Evolutionary conservation across 2,113 vertebrate genomes (phyloP).

Genomic region (Bagarius yarrelli): DNA sequence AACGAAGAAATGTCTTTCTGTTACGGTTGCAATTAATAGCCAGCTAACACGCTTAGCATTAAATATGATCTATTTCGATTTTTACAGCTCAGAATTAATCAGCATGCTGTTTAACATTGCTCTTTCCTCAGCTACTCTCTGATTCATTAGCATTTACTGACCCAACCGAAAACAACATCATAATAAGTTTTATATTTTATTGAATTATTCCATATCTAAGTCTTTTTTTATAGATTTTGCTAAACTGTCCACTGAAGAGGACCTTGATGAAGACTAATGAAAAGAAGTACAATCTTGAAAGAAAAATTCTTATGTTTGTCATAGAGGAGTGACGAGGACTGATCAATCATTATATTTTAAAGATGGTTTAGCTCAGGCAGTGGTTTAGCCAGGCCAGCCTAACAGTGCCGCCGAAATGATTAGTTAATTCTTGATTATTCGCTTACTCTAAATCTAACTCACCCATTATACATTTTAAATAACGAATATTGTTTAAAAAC

Average conservation of each 20-base stretch:
- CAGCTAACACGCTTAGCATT: not conserved
- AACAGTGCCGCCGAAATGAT: no score
- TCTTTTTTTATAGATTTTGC: not conserved
- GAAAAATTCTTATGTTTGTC: not conserved
- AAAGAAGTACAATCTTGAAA: not conserved
- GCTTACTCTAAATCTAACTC: no score
- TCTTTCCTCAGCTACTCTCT: not conserved
- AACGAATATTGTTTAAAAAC: no score
- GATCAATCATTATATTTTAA: not conserved
- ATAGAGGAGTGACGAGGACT: no score
- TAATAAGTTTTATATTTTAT: not conserved
- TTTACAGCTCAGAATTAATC: not conserved
- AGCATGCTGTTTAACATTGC: not conserved
- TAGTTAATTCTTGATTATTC: no score
- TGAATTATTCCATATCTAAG: not conserved
- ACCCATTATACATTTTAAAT: no score
- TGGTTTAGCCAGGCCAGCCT: not conserved
- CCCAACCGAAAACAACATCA: not conserved
- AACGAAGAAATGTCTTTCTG: not conserved
- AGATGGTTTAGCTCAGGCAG: not conserved
- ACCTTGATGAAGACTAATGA: not conserved
- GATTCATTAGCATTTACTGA: not conserved
- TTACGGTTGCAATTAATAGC: not conserved
- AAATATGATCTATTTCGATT: not conserved
- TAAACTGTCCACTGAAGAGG: not conserved